A percentile compares a stretch with the other conserved stretches of the same genome.
phyloP scores from a whole-genome alignment of 2,888 invertebrate genomes.

The Keiferia lycopersicella region DNA sequence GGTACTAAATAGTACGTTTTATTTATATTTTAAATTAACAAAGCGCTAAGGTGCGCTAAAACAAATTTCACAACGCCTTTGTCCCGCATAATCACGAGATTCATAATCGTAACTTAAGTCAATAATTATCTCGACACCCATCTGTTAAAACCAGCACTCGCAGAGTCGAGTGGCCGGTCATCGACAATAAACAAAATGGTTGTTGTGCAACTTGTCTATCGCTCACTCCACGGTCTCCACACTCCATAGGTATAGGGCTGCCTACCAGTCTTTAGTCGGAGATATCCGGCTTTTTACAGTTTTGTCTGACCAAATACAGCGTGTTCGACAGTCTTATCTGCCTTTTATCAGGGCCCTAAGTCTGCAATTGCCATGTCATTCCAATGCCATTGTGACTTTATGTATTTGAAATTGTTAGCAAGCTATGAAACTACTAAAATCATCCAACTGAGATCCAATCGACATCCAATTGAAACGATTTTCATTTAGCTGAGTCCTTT shows the following conservation, averaged over 20 bases:
- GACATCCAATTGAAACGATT: too few relatives aligned
- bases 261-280: too few relatives aligned
- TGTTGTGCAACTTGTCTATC: constrained; percentile 33
- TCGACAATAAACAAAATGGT: constrained; percentile 31
- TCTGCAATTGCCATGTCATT: too few relatives aligned
- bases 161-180: constrained; percentile 32
- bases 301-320: too few relatives aligned
- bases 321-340: too few relatives aligned
- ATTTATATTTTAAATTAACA: neutral
- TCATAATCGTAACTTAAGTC: constrained; percentile 21
- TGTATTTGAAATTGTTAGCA: too few relatives aligned
- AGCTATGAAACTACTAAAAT: too few relatives aligned
- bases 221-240: constrained; percentile 12
- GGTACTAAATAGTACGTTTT: neutral
- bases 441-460: too few relatives aligned
- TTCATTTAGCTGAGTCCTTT: too few relatives aligned
- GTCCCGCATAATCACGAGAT: constrained; percentile 14
- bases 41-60: neutral
- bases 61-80: constrained; percentile 16
- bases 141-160: constrained; percentile 28
- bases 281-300: too few relatives aligned
- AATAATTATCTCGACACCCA: constrained; percentile 25
- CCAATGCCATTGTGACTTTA: too few relatives aligned
- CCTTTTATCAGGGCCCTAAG: too few relatives aligned
- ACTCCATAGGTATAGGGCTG: constrained; percentile 12